phyloP scores from a whole-genome alignment of 2,888 invertebrate genomes.

The Drosophila affinis region DNA sequence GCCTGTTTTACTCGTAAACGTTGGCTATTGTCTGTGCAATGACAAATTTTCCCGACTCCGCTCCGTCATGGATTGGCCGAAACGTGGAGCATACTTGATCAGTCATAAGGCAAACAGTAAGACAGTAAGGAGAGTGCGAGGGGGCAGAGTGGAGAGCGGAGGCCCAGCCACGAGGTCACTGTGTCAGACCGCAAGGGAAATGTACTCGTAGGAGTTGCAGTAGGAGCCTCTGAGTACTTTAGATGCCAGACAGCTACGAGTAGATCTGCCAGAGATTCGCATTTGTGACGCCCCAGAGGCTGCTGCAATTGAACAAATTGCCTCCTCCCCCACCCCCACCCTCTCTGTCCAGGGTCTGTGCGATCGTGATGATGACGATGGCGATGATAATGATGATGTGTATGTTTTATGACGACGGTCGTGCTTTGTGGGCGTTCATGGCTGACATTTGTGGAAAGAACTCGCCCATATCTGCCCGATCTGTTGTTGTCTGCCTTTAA shows the following conservation, averaged over 20 bases:
- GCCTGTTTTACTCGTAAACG: constrained; percentile 37
- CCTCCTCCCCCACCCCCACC: constrained; percentile 9
- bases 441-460: constrained; percentile 67
- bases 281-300: constrained; percentile 74
- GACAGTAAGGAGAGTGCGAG: neutral
- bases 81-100: constrained; percentile 63
- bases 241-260: constrained; percentile 67
- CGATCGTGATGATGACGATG: constrained; percentile 21
- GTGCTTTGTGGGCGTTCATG: constrained; percentile 71
- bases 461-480: constrained; percentile 42
- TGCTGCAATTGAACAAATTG: constrained; percentile 77
- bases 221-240: constrained; percentile 43
- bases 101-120: constrained; percentile 50
- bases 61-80: constrained; percentile 36
- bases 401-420: constrained; percentile 41
- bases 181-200: constrained; percentile 61
- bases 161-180: constrained; percentile 68
- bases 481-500: constrained; percentile 46
- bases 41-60: constrained; percentile 62
- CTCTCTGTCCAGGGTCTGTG: constrained; percentile 7
- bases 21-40: constrained; percentile 58
- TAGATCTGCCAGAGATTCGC: constrained; percentile 57
- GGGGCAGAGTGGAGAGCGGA: constrained; percentile 10
- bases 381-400: constrained; percentile 34
- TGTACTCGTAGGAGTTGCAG: neutral